These are phyloP conservation scores for Fistularia tabacaria DNA, from an alignment of 2,797 vertebrate genomes.

Conservation along the genomic window DNA sequence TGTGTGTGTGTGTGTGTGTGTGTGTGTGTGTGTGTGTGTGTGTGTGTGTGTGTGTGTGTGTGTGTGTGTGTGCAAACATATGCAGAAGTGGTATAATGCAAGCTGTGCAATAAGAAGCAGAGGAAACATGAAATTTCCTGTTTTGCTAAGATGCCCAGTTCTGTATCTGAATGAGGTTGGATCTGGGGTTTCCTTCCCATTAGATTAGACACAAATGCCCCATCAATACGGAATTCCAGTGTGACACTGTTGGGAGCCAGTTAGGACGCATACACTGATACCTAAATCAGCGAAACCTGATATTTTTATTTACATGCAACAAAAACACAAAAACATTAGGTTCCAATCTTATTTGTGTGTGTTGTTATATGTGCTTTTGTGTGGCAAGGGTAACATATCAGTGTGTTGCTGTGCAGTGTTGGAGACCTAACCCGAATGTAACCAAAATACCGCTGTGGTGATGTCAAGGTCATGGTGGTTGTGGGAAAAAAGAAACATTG, in stretches of 20 bases:
- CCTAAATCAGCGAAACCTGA: no score
- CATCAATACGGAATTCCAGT: conserved; percentile 15
- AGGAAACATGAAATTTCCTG: conserved; percentile 86
- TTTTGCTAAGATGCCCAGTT: conserved; percentile 79
- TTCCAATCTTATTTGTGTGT: not conserved
- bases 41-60: conserved; percentile 25
- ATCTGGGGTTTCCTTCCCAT: conserved; percentile 66
- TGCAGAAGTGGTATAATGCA: conserved; percentile 73
- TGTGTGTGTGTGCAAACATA: conserved; percentile 33
- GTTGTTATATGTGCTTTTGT: not conserved
- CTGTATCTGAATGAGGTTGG: conserved; percentile 63
- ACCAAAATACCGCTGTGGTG: conserved; percentile 85
- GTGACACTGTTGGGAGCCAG: not conserved
- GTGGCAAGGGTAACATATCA: conserved; percentile 4
- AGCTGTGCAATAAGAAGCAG: conserved; percentile 74
- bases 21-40: conserved; percentile 15
- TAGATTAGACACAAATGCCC: conserved; percentile 34
- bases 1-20: not conserved
- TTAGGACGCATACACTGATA: no score
- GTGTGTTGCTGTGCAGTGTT: conserved; percentile 23
- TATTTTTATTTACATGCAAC: not conserved
- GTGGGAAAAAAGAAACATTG: conserved; percentile 68
- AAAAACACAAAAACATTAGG: rapidly evolving
- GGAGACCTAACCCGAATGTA: conserved; percentile 74
- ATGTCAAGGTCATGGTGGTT: conserved; percentile 80